These are phyloP conservation scores for Strix occidentalis DNA, from an alignment of 2,797 vertebrate species.

Conservation along the genomic window DNA sequence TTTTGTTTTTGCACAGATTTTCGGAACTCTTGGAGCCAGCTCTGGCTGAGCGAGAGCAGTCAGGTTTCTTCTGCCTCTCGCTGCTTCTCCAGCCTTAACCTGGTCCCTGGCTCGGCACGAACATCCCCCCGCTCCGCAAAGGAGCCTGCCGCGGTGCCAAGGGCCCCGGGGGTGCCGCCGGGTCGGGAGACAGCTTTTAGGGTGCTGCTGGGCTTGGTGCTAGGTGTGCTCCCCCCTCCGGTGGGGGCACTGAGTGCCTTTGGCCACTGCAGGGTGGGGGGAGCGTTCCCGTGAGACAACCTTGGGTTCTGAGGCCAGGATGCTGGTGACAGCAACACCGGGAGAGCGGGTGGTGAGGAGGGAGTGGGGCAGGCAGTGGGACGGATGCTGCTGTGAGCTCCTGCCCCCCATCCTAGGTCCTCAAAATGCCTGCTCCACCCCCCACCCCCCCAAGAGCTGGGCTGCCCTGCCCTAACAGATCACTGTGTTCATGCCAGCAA, in stretches of 20 bases:
- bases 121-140: fast-evolving
- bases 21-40: neutral
- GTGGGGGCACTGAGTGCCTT: conserved; percentile 66
- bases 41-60: conserved; percentile 11
- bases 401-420: neutral
- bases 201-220: conserved; percentile 69
- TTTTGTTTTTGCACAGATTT: conserved; percentile 72
- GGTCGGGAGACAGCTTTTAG: neutral
- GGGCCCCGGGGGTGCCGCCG: neutral
- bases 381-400: neutral
- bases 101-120: neutral
- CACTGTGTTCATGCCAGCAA: conserved; percentile 67
- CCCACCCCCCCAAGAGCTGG: fast-evolving
- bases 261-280: neutral
- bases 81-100: conserved; percentile 53
- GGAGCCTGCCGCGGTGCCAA: neutral
- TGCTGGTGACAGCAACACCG: neutral
- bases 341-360: neutral
- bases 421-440: neutral
- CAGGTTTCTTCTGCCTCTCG: neutral
- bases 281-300: neutral
- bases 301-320: fast-evolving
- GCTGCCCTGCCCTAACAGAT: conserved; percentile 3
- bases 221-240: neutral
- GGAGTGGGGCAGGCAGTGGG: neutral